phyloP scores from a whole-genome alignment of 2,113 vertebrate genomes.

The Cathartes aura region DNA sequence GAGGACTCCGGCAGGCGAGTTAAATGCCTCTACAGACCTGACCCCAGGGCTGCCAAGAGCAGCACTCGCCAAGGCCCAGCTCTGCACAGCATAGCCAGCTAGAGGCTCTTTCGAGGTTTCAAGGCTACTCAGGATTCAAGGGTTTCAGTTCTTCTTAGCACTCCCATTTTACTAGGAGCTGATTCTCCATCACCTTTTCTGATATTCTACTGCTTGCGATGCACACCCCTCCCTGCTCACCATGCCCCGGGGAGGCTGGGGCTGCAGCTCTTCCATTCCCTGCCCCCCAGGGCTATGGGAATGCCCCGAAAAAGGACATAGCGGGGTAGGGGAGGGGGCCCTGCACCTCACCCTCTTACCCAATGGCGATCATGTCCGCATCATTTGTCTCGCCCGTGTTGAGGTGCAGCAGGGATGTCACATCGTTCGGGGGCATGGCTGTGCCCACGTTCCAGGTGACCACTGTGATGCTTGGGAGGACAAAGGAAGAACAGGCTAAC shows the following conservation, averaged over 20 bases:
- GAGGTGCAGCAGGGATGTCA: constrained; percentile 90
- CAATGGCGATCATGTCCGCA: constrained; percentile 93
- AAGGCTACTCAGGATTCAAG: neutral
- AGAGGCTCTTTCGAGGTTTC: neutral
- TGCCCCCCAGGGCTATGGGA: neutral
- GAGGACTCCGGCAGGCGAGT: neutral
- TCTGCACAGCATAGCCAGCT: neutral
- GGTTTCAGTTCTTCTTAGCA: neutral
- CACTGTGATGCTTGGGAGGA: constrained; percentile 87
- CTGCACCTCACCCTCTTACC: constrained; percentile 80
- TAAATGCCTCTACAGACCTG: neutral
- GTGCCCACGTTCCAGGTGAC: constrained; percentile 97
- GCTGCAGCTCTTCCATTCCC: neutral
- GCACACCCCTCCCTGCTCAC: neutral
- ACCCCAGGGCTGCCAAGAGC: neutral
- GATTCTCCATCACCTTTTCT: neutral
- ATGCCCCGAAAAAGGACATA: fast-evolving
- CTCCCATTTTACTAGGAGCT: neutral
- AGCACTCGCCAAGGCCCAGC: fast-evolving
- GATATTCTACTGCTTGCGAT: neutral
- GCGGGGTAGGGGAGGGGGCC: neutral
- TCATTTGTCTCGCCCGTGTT: constrained; percentile 82
- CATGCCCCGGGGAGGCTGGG: neutral
- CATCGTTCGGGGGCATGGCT: constrained; percentile 89
- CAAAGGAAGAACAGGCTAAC: neutral